Conservation (phyloP, 2,888 invertebrate genomes). For the Andrena bucephala region DNA sequence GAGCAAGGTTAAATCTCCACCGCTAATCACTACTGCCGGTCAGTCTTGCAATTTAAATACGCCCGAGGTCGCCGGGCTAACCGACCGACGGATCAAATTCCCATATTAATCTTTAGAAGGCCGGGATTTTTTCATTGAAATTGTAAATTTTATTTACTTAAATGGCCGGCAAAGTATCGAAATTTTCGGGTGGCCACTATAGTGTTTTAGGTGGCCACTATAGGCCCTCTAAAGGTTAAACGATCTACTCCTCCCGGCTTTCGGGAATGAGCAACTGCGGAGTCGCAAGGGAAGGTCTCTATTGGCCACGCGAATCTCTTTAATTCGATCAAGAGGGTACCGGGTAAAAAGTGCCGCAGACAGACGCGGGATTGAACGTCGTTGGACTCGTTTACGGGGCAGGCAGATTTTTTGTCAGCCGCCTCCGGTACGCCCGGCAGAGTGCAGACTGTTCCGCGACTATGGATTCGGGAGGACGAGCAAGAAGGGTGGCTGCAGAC, state of each 20-base stretch:
- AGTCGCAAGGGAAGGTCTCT: too few relatives aligned
- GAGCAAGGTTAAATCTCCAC: conserved; percentile 66
- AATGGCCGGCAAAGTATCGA: too few relatives aligned
- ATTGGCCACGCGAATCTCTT: background rate
- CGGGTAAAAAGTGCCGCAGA: background rate
- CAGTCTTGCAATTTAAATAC: conserved; percentile 68
- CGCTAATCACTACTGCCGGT: conserved; percentile 66
- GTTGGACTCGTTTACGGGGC: background rate
- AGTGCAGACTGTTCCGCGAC: conserved; percentile 47
- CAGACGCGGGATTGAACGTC: background rate
- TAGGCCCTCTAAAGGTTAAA: background rate
- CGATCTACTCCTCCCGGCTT: conserved; percentile 8
- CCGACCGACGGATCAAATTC: conserved; percentile 49
- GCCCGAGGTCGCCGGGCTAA: conserved; percentile 63
- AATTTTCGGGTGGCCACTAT: too few relatives aligned
- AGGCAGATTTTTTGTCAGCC: background rate
- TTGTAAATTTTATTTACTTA: too few relatives aligned
- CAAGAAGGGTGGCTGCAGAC: conserved; percentile 50
- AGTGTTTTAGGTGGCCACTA: too few relatives aligned
- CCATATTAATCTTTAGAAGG: background rate
- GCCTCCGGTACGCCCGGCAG: conserved; percentile 12
- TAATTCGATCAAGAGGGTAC: background rate
- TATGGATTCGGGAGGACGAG: conserved; percentile 55
- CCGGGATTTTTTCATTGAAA: too few relatives aligned
- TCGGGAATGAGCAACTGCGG: background rate